Base-by-base conservation (phyloP, 2,113 vertebrate genomes). In the Toxostoma redivivum region DNA sequence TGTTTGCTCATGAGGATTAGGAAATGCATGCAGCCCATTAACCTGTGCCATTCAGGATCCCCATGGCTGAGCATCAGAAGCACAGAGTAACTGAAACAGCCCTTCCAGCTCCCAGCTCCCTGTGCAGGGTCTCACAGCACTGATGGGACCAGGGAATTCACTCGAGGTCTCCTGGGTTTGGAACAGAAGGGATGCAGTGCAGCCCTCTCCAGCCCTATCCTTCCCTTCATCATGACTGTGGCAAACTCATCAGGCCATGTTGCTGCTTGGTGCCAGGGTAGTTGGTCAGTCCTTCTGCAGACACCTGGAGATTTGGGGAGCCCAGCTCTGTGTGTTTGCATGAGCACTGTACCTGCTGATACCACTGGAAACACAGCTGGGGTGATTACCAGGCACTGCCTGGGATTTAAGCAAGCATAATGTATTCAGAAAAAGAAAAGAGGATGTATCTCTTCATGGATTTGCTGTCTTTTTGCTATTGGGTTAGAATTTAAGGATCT, bases 91-190 rank as follows among this genome's bases (percentile, higher is more conserved):
- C 23, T 77, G 60, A 8, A 44, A 0, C 42, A 21, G 23, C 44
- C n/a, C 5, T 42, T 11, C 5, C 0, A 1, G 47, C 45, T 50
- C 37, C 47, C 0, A 0, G 48, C 45, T 81, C 15, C 33, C 62
- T 1, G 1, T 0, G 0, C 44, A 2, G 5, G 12, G 4, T 78
- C 57, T 53, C 61, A 5, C 57, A 27, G 57, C 58, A 21, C 12
- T 0, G 8, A 11, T 0, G 2, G 40, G 13, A 45, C 40, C 18
- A 12, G 33, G 31, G 19, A 23, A 37, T 67, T 71, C 16, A 3
- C 42, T 53, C 0, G 0, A 28, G 37, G 18, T 23, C 64, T 66
- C 20, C 0, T 40, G 71, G 14, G 10, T 38, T 73, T 60, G 67
- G 44, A 35, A 47, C 7, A 30, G 48, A 35, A 5, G 6, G 31